Base-by-base conservation (phyloP, 2,113 vertebrate genomes). In the Neolamprologus devosi region DNA sequence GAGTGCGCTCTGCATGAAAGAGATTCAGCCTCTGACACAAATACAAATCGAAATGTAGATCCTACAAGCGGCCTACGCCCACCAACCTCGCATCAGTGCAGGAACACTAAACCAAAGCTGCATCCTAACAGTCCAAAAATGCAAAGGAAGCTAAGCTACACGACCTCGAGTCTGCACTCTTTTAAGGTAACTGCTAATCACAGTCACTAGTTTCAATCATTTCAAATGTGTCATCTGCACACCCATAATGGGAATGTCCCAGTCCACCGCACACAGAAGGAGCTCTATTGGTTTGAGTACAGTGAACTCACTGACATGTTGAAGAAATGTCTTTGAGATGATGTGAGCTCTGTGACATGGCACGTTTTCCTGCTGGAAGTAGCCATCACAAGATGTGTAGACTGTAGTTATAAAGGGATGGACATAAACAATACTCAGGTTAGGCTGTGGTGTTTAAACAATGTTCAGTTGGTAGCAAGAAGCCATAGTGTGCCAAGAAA, bases 351-450 rank as follows among this genome's bases (percentile, higher is more conserved):
- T 68, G 11, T 21, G 35, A 40, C 35, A 23, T 21, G 35, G 35
- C 12, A 21, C 7, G 11, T 21, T 37, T 37, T 68, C 33, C 19
- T 68, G 63, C 30, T 16, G 37, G 65, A 70, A 42, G 65, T 4
- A 42, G 65, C n/a, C 21, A 16, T 16, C 65, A 16, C 12, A 45
- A 73, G 2, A 45, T 42, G 0, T 23, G n/a, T 73, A 26, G 4
- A 45, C 68, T 45, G 21, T 26, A 42, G 1, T 73, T 0, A 7
- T 45, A 45, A 45, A 0, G 37, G 37, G n/a, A 70, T 2, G 65
- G 8, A 45, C 37, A 17, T 26, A 42, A 42, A 23, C 37, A 73
- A 73, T 70, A 70, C 37, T 42, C 13, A 14, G 65, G 37, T 26
- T 42, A 42, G 7, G 0, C 60, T 65, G 60, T 65, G 19, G 33